Conservation (phyloP, 2,797 vertebrate species). For the Myotis findleyi region DNA sequence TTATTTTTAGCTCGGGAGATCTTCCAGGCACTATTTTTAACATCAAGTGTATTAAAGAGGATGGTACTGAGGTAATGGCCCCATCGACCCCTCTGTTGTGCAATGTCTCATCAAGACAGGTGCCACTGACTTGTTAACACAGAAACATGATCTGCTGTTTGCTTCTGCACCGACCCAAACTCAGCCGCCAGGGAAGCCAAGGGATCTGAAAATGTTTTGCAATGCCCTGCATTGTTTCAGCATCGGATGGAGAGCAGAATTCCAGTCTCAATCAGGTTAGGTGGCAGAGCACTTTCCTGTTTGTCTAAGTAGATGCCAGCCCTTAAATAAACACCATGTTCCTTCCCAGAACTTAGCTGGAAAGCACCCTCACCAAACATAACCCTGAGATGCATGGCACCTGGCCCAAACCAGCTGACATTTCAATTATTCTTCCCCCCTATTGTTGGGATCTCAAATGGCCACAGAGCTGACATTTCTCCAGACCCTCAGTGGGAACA, state of each 20-base stretch:
- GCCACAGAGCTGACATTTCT: slow-evolving; percentile 40
- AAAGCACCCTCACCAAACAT: slow-evolving; percentile 32
- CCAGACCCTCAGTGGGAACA: slow-evolving; percentile 32
- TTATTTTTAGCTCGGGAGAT: slow-evolving; percentile 26
- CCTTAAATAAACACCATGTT: slow-evolving; percentile 66
- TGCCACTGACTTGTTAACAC: slow-evolving; percentile 43
- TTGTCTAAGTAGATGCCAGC: slow-evolving; percentile 68
- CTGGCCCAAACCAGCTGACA: slow-evolving; percentile 28
- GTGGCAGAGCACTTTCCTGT: slow-evolving; percentile 73
- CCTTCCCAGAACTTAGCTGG: slow-evolving; percentile 74
- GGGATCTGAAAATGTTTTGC: slow-evolving; percentile 58
- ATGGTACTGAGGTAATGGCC: neutral
- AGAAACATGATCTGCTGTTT: slow-evolving; percentile 71
- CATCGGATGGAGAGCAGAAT: slow-evolving; percentile 32
- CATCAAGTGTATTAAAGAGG: neutral
- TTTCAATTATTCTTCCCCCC: slow-evolving; percentile 54
- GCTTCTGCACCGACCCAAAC: slow-evolving; percentile 56
- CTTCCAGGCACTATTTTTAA: neutral
- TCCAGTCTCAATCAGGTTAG: slow-evolving; percentile 48
- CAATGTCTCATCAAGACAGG: neutral
- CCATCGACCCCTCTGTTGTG: neutral
- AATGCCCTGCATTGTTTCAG: slow-evolving; percentile 57
- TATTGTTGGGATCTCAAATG: slow-evolving; percentile 29
- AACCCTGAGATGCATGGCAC: slow-evolving; percentile 35
- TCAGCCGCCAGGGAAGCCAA: slow-evolving; percentile 1